phyloP scores from a whole-genome alignment of 1,140 invertebrate genomes.

The Babylonia areolata region DNA sequence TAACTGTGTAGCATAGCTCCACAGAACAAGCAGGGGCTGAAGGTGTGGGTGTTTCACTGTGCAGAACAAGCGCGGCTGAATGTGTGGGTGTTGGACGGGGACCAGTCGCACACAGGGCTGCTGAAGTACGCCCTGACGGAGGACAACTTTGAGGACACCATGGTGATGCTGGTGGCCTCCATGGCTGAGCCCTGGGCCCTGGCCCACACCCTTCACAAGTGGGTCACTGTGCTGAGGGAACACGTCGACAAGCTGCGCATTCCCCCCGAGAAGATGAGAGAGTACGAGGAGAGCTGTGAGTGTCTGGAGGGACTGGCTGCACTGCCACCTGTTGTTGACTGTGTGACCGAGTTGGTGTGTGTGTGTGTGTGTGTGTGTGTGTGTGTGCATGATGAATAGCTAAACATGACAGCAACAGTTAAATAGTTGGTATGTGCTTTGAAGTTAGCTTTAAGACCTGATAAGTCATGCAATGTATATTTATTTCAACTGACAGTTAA shows the following conservation, averaged over 20 bases:
- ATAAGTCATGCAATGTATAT: too few species aligned
- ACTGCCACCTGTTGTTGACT: too few species aligned
- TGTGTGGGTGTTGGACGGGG: slow-evolving; percentile 97
- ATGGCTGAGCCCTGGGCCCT: slow-evolving; percentile 98
- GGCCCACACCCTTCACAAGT: slow-evolving; percentile 93
- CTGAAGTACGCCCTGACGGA: slow-evolving; percentile 94
- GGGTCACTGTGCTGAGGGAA: slow-evolving; percentile 92
- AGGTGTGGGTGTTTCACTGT: background rate
- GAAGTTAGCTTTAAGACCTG: too few species aligned
- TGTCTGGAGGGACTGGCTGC: background rate
- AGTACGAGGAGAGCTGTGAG: slow-evolving; percentile 80
- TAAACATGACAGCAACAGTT: too few species aligned
- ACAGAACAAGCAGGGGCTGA: too few species aligned
- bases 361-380: too few species aligned
- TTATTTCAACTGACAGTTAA: too few species aligned
- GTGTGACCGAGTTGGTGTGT: too few species aligned
- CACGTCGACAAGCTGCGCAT: slow-evolving; percentile 94
- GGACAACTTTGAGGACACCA: slow-evolving; percentile 92
- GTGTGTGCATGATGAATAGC: too few species aligned
- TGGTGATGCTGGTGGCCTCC: slow-evolving; percentile 94
- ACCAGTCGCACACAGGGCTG: slow-evolving; percentile 92
- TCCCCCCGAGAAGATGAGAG: slow-evolving; percentile 80
- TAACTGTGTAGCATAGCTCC: too few species aligned
- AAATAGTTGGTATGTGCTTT: too few species aligned
- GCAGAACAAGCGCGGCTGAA: slow-evolving; percentile 94